Evolutionary conservation across 92 coral and sea anemone species (phyloP).

Genomic region (Phenganax stokvisi): DNA sequence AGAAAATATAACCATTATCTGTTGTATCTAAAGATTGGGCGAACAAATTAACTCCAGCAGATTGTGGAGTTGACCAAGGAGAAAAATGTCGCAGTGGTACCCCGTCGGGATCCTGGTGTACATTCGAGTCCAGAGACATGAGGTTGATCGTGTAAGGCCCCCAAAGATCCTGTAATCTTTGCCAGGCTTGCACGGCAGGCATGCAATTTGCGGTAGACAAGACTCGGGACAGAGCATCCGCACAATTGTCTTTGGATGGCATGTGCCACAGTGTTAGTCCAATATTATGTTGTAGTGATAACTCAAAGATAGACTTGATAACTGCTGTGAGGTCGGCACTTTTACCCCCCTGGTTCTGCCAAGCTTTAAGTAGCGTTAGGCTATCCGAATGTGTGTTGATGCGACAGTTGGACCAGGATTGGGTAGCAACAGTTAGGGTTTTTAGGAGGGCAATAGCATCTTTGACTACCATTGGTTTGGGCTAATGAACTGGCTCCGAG

Average conservation of each 20-base stretch:
- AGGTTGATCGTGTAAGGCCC: conserved; percentile 21
- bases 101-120: conserved; percentile 25
- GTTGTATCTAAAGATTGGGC: conserved; percentile 1
- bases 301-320: conserved; percentile 42
- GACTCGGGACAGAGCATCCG: not conserved
- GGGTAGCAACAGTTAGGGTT: conserved; percentile 42
- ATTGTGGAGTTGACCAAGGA: conserved; percentile 36
- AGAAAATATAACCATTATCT: conserved; percentile 37
- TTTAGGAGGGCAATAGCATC: conserved; percentile 57
- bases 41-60: conserved; percentile 48
- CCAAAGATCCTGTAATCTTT: conserved; percentile 8
- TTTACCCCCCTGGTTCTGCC: conserved; percentile 60
- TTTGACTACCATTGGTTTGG: conserved; percentile 49
- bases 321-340: conserved; percentile 51
- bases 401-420: conserved; percentile 44
- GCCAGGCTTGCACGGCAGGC: not conserved
- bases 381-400: conserved; percentile 57
- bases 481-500: conserved; percentile 37
- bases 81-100: conserved; percentile 24
- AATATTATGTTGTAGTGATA: conserved; percentile 24
- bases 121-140: conserved; percentile 52
- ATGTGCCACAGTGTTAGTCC: conserved; percentile 16
- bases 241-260: conserved; percentile 13
- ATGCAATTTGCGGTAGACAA: conserved; percentile 21
- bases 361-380: conserved; percentile 51